Conservation (phyloP, 37 sponge, comb jelly and placozoan species). For the Dysidea cf. avara region DNA sequence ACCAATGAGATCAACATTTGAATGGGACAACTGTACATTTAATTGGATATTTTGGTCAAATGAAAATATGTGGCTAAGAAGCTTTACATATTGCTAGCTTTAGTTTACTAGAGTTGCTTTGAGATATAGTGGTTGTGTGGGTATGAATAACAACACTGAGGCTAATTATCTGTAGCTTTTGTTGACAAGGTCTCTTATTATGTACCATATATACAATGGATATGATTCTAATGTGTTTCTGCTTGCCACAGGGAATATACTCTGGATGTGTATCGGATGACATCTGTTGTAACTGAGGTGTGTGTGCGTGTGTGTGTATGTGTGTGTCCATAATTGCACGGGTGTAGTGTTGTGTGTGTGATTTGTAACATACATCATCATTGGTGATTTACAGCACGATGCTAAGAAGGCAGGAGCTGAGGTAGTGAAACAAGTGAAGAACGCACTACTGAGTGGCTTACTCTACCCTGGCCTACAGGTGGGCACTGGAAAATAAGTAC, state of each 20-base stretch:
- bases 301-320: background rate
- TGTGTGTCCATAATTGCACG: background rate
- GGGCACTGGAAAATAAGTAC: background rate
- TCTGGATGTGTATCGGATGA: constrained; percentile 92
- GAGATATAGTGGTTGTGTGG: too few relatives aligned
- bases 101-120: too few relatives aligned
- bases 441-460: constrained; percentile 87
- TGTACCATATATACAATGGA: too few relatives aligned
- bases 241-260: constrained; percentile 74
- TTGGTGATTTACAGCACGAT: constrained; percentile 72
- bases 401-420: constrained; percentile 99
- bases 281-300: constrained; percentile 89
- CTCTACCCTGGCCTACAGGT: constrained; percentile 98
- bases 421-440: constrained; percentile 95
- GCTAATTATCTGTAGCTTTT: too few relatives aligned
- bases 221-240: background rate
- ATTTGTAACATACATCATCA: background rate
- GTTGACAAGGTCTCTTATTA: too few relatives aligned
- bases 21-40: too few relatives aligned
- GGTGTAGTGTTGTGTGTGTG: background rate
- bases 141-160: too few relatives aligned
- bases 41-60: too few relatives aligned
- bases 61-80: too few relatives aligned
- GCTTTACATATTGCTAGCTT: too few relatives aligned
- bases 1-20: too few relatives aligned